Evolutionary conservation across 2,113 vertebrate genomes (phyloP).

Genomic region (Siphamia tubifer): DNA sequence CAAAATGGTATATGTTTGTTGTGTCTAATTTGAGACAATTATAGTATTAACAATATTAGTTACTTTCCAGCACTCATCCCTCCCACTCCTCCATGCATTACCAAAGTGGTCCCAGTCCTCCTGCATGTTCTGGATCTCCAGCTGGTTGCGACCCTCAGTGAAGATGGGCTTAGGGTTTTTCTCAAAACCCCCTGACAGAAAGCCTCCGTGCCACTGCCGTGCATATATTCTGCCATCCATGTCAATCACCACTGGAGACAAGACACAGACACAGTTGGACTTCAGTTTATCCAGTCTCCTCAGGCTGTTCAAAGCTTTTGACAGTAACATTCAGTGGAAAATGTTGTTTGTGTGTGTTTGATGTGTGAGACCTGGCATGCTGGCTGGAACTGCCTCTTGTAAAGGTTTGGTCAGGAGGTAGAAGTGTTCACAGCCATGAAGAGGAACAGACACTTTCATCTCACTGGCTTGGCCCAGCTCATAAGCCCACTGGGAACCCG

Average conservation of each 20-base stretch:
- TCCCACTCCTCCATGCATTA: conserved; percentile 49
- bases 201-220: conserved; percentile 92
- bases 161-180: conserved; percentile 99
- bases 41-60: too few relatives aligned
- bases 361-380: conserved; percentile 83
- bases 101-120: conserved; percentile 99
- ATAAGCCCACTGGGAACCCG: conserved; percentile 89
- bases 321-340: not conserved
- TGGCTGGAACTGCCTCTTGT: conserved; percentile 78
- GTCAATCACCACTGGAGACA: conserved; percentile 85
- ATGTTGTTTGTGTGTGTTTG: not conserved
- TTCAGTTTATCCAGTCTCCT: not conserved
- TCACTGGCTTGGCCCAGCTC: conserved; percentile 93
- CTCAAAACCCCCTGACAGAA: conserved; percentile 95
- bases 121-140: conserved; percentile 95
- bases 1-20: too few relatives aligned
- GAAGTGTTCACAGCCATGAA: conserved; percentile 98
- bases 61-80: not conserved
- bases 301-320: too few relatives aligned
- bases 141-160: conserved; percentile 93
- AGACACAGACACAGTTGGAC: not conserved
- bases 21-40: too few relatives aligned
- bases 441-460: conserved; percentile 89
- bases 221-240: conserved; percentile 94
- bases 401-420: conserved; percentile 95